Evolutionary conservation across 2,888 invertebrate species (phyloP).

Genomic region (Blastobasis lacticolella): DNA sequence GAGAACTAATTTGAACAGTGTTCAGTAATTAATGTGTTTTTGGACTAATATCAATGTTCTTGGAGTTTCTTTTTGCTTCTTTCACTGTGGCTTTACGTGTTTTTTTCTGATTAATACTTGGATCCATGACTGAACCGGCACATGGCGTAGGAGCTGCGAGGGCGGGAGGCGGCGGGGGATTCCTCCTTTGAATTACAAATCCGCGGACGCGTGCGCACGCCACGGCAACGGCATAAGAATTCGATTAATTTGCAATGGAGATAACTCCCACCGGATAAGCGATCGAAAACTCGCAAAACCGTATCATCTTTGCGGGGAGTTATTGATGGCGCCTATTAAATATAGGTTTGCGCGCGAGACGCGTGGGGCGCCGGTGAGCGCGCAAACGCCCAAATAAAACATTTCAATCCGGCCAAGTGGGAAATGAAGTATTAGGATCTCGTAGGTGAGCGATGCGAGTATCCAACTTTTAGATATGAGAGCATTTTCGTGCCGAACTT

Average conservation of each 20-base stretch:
- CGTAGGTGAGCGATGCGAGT: slow-evolving; percentile 42
- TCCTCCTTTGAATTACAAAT: slow-evolving; percentile 61
- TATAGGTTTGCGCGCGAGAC: slow-evolving; percentile 55
- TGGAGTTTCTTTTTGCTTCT: slow-evolving; percentile 52
- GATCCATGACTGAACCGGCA: slow-evolving; percentile 63
- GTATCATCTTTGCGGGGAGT: slow-evolving; percentile 63
- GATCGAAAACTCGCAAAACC: slow-evolving; percentile 53
- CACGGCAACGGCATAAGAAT: slow-evolving; percentile 47
- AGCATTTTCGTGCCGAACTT: slow-evolving; percentile 28
- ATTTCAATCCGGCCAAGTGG: slow-evolving; percentile 61
- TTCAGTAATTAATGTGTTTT: slow-evolving; percentile 38
- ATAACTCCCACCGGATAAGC: slow-evolving; percentile 55
- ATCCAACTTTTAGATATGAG: slow-evolving; percentile 32
- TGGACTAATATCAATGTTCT: slow-evolving; percentile 29
- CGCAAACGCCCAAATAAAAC: slow-evolving; percentile 58
- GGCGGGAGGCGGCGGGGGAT: slow-evolving; percentile 27
- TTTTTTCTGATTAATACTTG: slow-evolving; percentile 31
- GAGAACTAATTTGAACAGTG: slow-evolving; percentile 27
- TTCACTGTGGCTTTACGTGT: slow-evolving; percentile 63
- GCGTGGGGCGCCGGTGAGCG: slow-evolving; percentile 37
- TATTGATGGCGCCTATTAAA: slow-evolving; percentile 74
- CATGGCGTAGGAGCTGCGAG: slow-evolving; percentile 6
- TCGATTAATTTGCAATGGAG: slow-evolving; percentile 70
- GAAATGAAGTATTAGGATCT: slow-evolving; percentile 58
- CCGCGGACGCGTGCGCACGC: slow-evolving; percentile 32